Evolutionary conservation across 92 coral and sea anemone genomes (phyloP).

Genomic region (Siderastrea siderea): DNA sequence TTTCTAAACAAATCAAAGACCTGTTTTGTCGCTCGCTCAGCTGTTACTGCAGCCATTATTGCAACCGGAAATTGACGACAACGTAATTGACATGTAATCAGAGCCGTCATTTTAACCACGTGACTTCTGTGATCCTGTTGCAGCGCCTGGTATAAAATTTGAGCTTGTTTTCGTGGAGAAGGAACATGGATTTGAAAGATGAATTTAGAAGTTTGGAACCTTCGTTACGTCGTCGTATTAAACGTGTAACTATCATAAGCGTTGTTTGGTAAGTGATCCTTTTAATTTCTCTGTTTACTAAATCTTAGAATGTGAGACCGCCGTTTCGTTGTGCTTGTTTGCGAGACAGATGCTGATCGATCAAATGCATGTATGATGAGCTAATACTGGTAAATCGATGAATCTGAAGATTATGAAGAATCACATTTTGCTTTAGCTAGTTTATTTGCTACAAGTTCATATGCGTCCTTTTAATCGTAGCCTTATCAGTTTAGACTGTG

Average conservation of each 20-base stretch:
- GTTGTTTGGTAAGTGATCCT: constrained; percentile 73
- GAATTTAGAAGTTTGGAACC: constrained; percentile 82
- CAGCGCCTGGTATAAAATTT: constrained; percentile 49
- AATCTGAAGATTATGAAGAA: not conserved
- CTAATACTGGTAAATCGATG: not conserved
- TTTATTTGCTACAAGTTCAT: too few relatives aligned
- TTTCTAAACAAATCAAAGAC: constrained; percentile 88
- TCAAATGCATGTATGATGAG: not conserved
- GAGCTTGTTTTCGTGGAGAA: not conserved
- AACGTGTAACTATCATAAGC: constrained; percentile 73
- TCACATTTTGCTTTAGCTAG: not conserved
- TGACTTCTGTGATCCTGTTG: not conserved
- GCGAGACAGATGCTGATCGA: not conserved
- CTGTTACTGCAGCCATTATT: constrained; percentile 22
- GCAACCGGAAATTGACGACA: constrained; percentile 7
- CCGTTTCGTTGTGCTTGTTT: not conserved
- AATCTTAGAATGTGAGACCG: not conserved
- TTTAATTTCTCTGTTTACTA: not conserved
- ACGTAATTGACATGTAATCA: not conserved
- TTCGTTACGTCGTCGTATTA: constrained; percentile 74
- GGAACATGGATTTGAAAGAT: constrained; percentile 60
- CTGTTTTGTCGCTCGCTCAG: constrained; percentile 42
- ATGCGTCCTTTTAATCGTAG: too few relatives aligned
- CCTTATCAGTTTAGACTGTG: too few relatives aligned
- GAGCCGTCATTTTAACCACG: not conserved